Evolutionary conservation across 2,797 vertebrate species (phyloP), one percentile per base, ranked within the genome.

Genomic region (Delichon dasypus): DNA sequence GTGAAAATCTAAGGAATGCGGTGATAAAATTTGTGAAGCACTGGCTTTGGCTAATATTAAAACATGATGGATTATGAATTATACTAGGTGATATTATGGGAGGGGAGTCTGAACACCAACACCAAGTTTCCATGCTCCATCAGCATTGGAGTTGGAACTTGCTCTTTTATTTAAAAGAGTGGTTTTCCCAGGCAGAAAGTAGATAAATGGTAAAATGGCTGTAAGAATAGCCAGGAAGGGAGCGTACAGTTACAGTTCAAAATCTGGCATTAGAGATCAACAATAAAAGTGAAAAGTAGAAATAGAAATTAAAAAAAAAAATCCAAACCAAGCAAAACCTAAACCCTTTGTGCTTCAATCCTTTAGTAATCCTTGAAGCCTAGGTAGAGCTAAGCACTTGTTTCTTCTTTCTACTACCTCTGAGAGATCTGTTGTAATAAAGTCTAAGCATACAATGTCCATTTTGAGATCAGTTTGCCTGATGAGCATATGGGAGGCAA

Each of bases 401-500:
- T 71, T 82, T 62, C 40, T 90, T 7, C 8, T 38, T 57, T 47
- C 32, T 72, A 4, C 17, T n/a, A 47, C 12, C 68, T 91, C 57
- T 66, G 53, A 47, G 50, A 51, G 30, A 38, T 23, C 21, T 55
- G 4, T 34, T 89, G 47, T 50, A 91, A 88, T 72, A 40, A 30
- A 85, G 82, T 29, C 85, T 44, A 77, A 65, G 61, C 88, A 82
- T 67, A 88, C 30, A 71, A 40, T 85, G 83, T 79, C 88, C 70
- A 23, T 66, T 91, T 83, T 61, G 85, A 85, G 65, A 96, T 95
- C 64, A 36, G 54, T 38, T 70, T 90, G 73, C 30, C 38, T 94
- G 66, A 92, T 93, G 65, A 90, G 60, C n/a, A 17, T 80, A 67
- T 27, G 32, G 60, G 45, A 95, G 34, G 65, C 55, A 88, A 74